Conservation (phyloP, 2,797 vertebrate genomes). For the Arrhamphus sclerolepis region DNA sequence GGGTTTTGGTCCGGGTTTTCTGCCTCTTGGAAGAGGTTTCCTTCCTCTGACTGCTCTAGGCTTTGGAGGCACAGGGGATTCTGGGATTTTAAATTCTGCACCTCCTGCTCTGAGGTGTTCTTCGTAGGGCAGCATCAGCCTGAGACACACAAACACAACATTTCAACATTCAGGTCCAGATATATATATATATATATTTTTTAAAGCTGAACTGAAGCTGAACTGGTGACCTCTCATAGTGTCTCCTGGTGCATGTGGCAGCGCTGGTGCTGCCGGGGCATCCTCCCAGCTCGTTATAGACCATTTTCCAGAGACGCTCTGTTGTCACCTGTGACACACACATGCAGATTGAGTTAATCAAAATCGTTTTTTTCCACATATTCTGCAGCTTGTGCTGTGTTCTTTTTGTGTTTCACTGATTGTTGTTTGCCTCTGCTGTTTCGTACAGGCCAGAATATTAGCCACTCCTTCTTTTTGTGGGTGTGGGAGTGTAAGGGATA, state of each 20-base stretch:
- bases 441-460: too few species aligned
- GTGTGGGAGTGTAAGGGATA: too few species aligned
- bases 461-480: too few species aligned
- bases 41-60: conserved; percentile 65
- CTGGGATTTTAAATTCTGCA: conserved; percentile 69
- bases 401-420: too few species aligned
- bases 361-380: too few species aligned
- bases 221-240: conserved; percentile 81
- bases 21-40: conserved; percentile 61
- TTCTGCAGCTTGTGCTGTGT: too few species aligned
- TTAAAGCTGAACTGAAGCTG: neutral
- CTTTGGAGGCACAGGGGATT: conserved; percentile 40
- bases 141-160: conserved; percentile 35
- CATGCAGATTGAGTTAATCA: neutral
- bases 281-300: conserved; percentile 85
- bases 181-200: too few species aligned
- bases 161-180: neutral
- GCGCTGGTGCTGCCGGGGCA: conserved; percentile 86
- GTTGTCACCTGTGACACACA: conserved; percentile 75
- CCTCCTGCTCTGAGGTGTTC: conserved; percentile 76
- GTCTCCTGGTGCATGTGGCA: conserved; percentile 85
- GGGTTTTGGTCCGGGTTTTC: conserved; percentile 60
- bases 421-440: too few species aligned
- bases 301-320: conserved; percentile 83
- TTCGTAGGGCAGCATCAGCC: conserved; percentile 84